Percentiles rank a stretch among this genome's conserved stretches.
Evolutionary conservation across 92 coral and sea anemone genomes (phyloP).

Genomic region (Epizoanthus illoricatus): DNA sequence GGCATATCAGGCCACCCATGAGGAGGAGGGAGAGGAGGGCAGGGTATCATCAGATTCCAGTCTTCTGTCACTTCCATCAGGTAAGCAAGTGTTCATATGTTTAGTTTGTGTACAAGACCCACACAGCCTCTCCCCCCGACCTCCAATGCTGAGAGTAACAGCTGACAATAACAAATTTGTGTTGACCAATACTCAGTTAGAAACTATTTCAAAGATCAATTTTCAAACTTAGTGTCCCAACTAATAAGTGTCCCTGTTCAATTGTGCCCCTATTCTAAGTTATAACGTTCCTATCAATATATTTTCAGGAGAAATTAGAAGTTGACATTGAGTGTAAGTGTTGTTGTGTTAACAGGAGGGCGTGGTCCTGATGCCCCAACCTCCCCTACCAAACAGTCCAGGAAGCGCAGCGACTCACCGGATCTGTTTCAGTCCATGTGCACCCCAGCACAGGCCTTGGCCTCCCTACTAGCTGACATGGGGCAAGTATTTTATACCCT

Average conservation of each 20-base stretch:
- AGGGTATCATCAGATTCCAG: constrained; percentile 47
- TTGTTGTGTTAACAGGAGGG: neutral
- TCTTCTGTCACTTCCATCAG: constrained; percentile 60
- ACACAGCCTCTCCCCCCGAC: too few relatives aligned
- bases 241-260: too few relatives aligned
- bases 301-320: too few relatives aligned
- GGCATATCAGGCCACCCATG: constrained; percentile 81
- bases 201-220: too few relatives aligned
- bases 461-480: constrained; percentile 42
- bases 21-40: constrained; percentile 55
- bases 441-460: constrained; percentile 10
- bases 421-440: constrained; percentile 24
- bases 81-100: constrained; percentile 24
- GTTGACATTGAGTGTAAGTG: neutral
- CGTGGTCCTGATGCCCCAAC: constrained; percentile 7
- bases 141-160: too few relatives aligned
- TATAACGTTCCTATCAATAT: too few relatives aligned
- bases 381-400: constrained; percentile 21
- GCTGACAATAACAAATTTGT: too few relatives aligned
- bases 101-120: too few relatives aligned
- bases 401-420: constrained; percentile 10
- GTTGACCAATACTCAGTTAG: too few relatives aligned
- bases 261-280: too few relatives aligned
- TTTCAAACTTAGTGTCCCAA: too few relatives aligned
- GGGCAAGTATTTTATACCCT: neutral